Evolutionary conservation across 2,113 vertebrate genomes (phyloP).

Genomic region (Myodes glareolus): DNA sequence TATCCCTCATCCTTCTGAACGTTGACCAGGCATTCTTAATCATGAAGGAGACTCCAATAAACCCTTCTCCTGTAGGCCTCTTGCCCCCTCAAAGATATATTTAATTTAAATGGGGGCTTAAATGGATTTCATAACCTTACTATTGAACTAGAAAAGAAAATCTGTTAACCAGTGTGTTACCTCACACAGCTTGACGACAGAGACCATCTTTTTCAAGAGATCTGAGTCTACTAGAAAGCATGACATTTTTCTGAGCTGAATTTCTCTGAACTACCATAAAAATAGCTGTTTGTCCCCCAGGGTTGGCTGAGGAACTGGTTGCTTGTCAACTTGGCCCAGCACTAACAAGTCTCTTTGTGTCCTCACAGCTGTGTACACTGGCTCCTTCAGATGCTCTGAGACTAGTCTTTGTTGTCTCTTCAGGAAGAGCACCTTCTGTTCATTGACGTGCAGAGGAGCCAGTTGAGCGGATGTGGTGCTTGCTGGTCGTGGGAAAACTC

Average conservation of each 20-base stretch:
- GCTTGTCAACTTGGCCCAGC: not conserved
- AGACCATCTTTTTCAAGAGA: not conserved
- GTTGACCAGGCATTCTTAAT: too few relatives aligned
- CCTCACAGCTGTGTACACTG: not conserved
- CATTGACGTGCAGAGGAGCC: not conserved
- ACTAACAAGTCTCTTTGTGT: conserved; percentile 15
- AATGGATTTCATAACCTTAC: not conserved
- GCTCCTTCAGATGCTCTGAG: not conserved
- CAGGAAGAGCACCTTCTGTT: not conserved
- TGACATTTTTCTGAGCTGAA: not conserved
- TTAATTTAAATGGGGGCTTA: not conserved
- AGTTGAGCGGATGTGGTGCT: not conserved
- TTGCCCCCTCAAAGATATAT: not conserved
- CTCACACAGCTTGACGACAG: not conserved
- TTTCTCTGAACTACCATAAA: not conserved
- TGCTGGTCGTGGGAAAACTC: conserved; percentile 1
- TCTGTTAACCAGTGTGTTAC: not conserved
- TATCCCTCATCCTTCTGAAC: not conserved
- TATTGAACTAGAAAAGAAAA: not conserved
- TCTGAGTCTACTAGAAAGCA: not conserved
- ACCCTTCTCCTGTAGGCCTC: not conserved
- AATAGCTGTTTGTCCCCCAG: not conserved
- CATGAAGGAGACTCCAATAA: not conserved
- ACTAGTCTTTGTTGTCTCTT: conserved; percentile 13
- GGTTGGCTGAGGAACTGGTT: not conserved